Base-by-base conservation (phyloP, 2,797 vertebrate species). In the Pangasius djambal region DNA sequence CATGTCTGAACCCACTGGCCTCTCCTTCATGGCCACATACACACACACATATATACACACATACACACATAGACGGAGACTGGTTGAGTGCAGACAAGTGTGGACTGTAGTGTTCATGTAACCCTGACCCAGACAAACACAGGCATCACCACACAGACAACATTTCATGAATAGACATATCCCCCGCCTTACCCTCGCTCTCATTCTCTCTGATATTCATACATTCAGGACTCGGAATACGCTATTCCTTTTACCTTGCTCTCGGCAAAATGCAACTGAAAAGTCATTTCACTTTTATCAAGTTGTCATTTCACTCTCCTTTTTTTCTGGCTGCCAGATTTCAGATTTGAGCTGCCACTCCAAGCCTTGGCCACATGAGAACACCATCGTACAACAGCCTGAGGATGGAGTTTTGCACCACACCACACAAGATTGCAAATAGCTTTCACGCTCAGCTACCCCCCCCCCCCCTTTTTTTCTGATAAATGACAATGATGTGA, bases 201-300 rank as follows among this genome's bases (percentile, higher is more conserved):
- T 50, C 88, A 91, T 86, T 86, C 90, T 65, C 77, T 75, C 63
- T 89, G 16, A 88, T 88, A 90, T 90, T 90, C 90, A 90, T 89
- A 88, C 75, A 90, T 88, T 90, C 87, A 85, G 82, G 81, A 89
- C 88, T 83, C 83, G 34, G 74, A 70, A 84, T 86, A 83, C 74
- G n/a, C 85, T 44, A 40, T 75, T 87, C 87, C 88, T 90, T 90
- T 92, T 92, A 89, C 92, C 91, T 92, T 90, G 90, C 91, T 92
- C 88, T 89, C 44, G 95, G 95, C 94, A 91, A 95, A 94, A 93
- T 92, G 90, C 92, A 94, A 93, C 94, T 9, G 89, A 92, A 92
- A 93, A 94, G 91, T 94, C 93, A 90, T 95, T 95, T 93, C 91
- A 92, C 94, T 92, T 94, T 94, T 95, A 95, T 96, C 95, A 96